Evolutionary conservation across 2,113 vertebrate genomes (phyloP), one percentile per base, ranked within the genome.

Genomic region (Leucosticte australis): DNA sequence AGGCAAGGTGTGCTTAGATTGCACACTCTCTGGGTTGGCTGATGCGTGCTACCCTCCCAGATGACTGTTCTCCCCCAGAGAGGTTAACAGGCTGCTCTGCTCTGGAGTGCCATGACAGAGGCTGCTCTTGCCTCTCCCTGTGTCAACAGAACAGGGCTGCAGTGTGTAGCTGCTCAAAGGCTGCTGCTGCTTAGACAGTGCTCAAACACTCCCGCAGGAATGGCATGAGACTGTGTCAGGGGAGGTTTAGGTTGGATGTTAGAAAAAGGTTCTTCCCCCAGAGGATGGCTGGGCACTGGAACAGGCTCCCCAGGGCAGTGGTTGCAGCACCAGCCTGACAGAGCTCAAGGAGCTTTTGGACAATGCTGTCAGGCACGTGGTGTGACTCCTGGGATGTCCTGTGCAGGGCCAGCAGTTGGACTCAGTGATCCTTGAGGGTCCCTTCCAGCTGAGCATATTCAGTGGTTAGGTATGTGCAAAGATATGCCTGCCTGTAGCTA

Each of bases 81-180:
- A 35, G 46, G 21, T 57, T 39, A 46, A 59, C 9, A 13, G 47
- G 23, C 62, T 31, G 5, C 47, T 79, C 5, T 4, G 2, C 21
- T 35, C 47, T 7, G 22, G 13, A 56, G 62, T 30, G 47, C 27
- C 28, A 31, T 33, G 35, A 27, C 1, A n/a, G 79, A 44, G 30
- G 14, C 11, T 68, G 65, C 35, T 75, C 18, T 60, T 78, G 56
- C 60, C 69, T 57, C 41, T 73, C 55, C 53, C 31, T 37, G 35
- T 2, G 0, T 5, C 23, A 62, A 77, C 49, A 55, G 71, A 41
- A 13, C 4, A 0, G 1, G 2, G 15, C 53, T 33, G 16, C 35
- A 21, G 26, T 10, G 8, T 4, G 1, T 5, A 28, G 4, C 6
- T 35, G 35, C 49, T 89, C 41, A 17, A 3, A 37, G 26, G 7